Evolutionary conservation across 35 echinoderm and acorn worm species (phyloP).

Genomic region (Ophiothrix spiculata): DNA sequence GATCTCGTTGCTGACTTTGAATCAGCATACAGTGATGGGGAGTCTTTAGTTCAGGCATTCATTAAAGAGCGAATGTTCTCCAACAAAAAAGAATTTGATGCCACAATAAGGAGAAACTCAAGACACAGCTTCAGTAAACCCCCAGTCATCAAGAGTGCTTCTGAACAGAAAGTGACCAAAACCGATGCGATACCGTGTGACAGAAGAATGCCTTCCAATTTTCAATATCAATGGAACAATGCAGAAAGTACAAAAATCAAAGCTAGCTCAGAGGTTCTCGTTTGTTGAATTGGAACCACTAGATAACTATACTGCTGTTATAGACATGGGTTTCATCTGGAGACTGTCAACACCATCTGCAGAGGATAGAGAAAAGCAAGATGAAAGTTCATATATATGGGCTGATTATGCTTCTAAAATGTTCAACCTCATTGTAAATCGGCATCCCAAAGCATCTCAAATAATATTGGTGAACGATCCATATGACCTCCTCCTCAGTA

Average conservation of each 20-base stretch:
- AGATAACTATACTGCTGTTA: conserved; percentile 16
- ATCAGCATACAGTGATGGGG: background rate
- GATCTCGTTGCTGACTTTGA: conserved; percentile 25
- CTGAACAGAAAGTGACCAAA: conserved; percentile 22
- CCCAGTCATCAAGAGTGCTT: background rate
- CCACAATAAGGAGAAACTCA: background rate
- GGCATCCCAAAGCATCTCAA: background rate
- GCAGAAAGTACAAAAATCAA: conserved; percentile 29
- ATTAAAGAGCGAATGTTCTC: conserved; percentile 27
- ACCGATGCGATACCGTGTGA: conserved; percentile 25
- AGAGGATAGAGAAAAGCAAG: conserved; percentile 14
- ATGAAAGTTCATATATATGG: conserved; percentile 22
- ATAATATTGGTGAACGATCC: conserved; percentile 13
- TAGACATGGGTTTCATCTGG: conserved; percentile 6
- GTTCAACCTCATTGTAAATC: background rate
- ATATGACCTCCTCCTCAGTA: conserved; percentile 4
- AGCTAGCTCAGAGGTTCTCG: background rate
- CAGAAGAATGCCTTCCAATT: conserved; percentile 23
- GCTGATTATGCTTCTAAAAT: conserved; percentile 13
- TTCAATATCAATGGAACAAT: conserved; percentile 42
- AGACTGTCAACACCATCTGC: conserved; percentile 29
- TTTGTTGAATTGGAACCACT: conserved; percentile 7
- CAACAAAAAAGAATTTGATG: conserved; percentile 3
- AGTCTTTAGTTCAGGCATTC: background rate
- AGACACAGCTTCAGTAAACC: conserved; percentile 22